Base-by-base conservation (phyloP, 1,140 invertebrate genomes). In the Pteromalus puparum region DNA sequence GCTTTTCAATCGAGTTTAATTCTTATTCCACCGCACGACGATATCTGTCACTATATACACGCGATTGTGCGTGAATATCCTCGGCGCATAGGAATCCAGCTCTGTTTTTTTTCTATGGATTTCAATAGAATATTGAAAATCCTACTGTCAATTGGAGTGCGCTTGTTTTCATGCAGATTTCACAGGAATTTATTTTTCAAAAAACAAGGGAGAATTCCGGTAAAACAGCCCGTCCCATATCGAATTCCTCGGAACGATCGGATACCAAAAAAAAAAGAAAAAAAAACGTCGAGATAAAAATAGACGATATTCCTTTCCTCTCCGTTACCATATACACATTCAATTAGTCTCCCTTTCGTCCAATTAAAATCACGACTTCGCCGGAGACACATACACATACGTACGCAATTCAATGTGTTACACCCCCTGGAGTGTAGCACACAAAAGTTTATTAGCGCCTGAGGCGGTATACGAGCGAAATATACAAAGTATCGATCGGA, bases 291-390 rank as follows among this genome's bases (percentile, higher is more conserved):
- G 9, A 2, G n/a, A 67, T 24, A 67, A 67, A 67, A 67, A 67
- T 18, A n/a, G 65, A 7, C 61, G 10, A 28, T 26, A 70, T 61
- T 61, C 21, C 53, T 61, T 61, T 61, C 7, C 65, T 70, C 65
- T 70, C 67, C 10, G 24, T 9, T 24, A 6, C 53, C 18, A 21
- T 5, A 28, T 12, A 13, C 28, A 18, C 13, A n/a, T 70, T 70
- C 28, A 70, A 70, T 70, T 70, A 70, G 67, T n/a, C 26, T 26
- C 28, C 53, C 67, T 13, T 70, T 30, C 24, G 26, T 70, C 24
- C 67, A 70, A 70, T 70, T 70, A 70, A 70, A 70, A 70, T 70
- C 67, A 13, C 67, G 26, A 4, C 26, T 30, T 65, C 61, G 61
- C n/a, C 13, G 13, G 13, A 15, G 48, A 53, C 0, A 15, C 48